Evolutionary conservation across 2,888 invertebrate genomes (phyloP).

Genomic region (Acleris holmiana): DNA sequence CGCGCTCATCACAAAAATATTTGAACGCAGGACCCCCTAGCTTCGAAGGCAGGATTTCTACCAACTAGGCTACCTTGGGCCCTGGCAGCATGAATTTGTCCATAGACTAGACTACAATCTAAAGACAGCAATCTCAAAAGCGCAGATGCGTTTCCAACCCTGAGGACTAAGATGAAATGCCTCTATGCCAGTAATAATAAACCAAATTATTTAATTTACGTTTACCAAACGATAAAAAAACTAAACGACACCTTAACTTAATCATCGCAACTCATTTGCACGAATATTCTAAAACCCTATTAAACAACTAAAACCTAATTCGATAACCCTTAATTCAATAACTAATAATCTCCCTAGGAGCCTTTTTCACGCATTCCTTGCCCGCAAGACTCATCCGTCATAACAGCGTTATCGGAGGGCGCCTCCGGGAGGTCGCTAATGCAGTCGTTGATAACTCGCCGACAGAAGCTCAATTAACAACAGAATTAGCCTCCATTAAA

Average conservation of each 20-base stretch:
- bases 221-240: too few relatives aligned
- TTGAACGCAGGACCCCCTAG: too few relatives aligned
- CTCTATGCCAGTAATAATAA: too few relatives aligned
- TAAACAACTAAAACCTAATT: conserved; percentile 1
- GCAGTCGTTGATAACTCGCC: conserved; percentile 70
- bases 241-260: neutral
- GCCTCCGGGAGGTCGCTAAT: conserved; percentile 64
- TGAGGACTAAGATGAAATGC: too few relatives aligned
- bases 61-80: too few relatives aligned
- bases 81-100: too few relatives aligned
- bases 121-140: too few relatives aligned
- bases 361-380: conserved; percentile 28
- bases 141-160: too few relatives aligned
- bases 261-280: neutral
- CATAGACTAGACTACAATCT: too few relatives aligned
- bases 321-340: conserved; percentile 23
- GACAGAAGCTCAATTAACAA: conserved; percentile 81
- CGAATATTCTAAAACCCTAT: neutral
- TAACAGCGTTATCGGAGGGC: conserved; percentile 62
- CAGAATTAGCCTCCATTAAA: conserved; percentile 82
- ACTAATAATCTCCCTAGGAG: conserved; percentile 22
- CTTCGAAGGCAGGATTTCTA: too few relatives aligned
- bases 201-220: too few relatives aligned
- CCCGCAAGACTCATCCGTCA: conserved; percentile 60
- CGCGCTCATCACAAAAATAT: too few relatives aligned